Base-by-base conservation (phyloP, 2,113 vertebrate genomes). In the Ceratotherium simum region DNA sequence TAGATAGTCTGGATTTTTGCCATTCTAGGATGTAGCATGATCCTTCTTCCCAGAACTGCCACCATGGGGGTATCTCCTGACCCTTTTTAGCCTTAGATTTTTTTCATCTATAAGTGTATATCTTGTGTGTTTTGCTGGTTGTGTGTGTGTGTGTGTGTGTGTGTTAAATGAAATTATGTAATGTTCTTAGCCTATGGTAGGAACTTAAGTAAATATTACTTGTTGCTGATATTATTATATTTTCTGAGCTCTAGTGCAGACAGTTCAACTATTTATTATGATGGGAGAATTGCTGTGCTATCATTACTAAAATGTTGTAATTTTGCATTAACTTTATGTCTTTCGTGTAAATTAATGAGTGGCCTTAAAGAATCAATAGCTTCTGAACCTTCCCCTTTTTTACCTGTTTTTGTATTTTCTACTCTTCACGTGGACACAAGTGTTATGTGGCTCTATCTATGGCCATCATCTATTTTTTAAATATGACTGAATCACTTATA, bases 321-420 rank as follows among this genome's bases (percentile, higher is more conserved):
- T 95, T 95, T 91, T 67, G 36, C 13, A n/a, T 83, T 87, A 42
- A 87, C 36, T 81, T 80, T 76, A 21, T 23, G 8, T 75, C 62
- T 93, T 96, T 95, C 58, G 10, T 78, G 42, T 92, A 48, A 93
- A 39, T 85, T 58, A 72, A 46, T 75, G 25, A 72, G 56, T 72
- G 14, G 31, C 56, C n/a, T 85, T 94, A 21, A 70, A 81, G 83
- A 96, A 65, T 76, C 36, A 42, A 1, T 86, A 76, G 67, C 29
- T 25, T 93, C 36, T 89, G 70, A 80, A 69, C 36, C 4, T 21
- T 65, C 11, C 3, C 14, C 5, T 2, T 62, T 81, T 75, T 80
- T 36, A 42, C 14, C 13, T 80, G 6, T 18, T 73, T 89, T 90
- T 78, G 33, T 67, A 51, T 56, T 48, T 91, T 87, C 21, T 46